Evolutionary conservation across 2,888 invertebrate genomes (phyloP).

Genomic region (Pterostichus niger): DNA sequence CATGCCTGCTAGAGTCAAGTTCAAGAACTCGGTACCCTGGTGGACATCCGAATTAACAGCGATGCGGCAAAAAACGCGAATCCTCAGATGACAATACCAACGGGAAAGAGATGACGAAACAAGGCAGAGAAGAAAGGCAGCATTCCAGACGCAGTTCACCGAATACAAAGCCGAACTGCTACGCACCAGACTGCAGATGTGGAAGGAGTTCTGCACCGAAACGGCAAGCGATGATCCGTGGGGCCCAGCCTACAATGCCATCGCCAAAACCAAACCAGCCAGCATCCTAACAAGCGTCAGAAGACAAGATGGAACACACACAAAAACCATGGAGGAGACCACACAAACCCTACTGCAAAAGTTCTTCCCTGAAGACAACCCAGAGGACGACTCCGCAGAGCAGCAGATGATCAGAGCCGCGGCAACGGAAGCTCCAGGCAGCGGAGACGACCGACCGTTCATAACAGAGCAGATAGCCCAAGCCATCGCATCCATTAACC

Average conservation of each 20-base stretch:
- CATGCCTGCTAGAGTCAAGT: conserved; percentile 49
- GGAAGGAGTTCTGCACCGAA: conserved; percentile 61
- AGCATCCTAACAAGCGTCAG: background rate
- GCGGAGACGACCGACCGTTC: background rate
- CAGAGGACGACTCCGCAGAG: no score
- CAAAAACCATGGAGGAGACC: conserved; percentile 32
- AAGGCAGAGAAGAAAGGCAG: background rate
- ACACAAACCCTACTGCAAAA: background rate
- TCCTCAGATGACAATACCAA: conserved; percentile 30
- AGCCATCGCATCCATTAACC: conserved; percentile 10
- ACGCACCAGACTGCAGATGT: conserved; percentile 44
- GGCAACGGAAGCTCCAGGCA: no score
- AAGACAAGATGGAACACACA: conserved; percentile 15
- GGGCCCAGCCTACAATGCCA: conserved; percentile 61
- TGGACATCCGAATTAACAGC: conserved; percentile 66
- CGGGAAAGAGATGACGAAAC: conserved; percentile 4
- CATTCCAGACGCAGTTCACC: background rate
- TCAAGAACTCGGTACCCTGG: conserved; percentile 64
- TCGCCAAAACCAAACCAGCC: conserved; percentile 21
- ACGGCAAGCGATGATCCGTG: conserved; percentile 64
- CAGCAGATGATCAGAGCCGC: no score
- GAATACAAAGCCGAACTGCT: conserved; percentile 45
- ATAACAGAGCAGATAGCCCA: conserved; percentile 44
- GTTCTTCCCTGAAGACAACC: no score
- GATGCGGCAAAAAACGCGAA: conserved; percentile 1